Percentiles rank a stretch among this genome's conserved stretches.
phyloP scores from a whole-genome alignment of 2,797 vertebrate genomes.

The Novumbra hubbsi region DNA sequence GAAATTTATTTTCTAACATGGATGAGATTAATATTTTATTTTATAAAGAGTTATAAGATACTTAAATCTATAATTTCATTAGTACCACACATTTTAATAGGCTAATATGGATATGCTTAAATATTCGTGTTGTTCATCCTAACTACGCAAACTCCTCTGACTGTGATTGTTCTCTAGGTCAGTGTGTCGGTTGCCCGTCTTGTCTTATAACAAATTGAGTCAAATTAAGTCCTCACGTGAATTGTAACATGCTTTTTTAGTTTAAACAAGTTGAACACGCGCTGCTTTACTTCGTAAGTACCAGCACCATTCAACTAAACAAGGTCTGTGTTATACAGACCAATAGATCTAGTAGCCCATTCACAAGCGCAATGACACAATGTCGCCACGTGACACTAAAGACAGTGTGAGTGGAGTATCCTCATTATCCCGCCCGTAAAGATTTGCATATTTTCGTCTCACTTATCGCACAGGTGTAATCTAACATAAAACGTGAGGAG shows the following conservation, averaged over 20 bases:
- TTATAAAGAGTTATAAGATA: no score
- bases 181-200: background rate
- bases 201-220: background rate
- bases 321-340: background rate
- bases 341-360: background rate
- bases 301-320: background rate
- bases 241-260: background rate
- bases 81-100: no score
- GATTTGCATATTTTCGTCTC: background rate
- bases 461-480: background rate
- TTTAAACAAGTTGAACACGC: background rate
- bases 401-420: constrained; percentile 9
- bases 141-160: no score
- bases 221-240: background rate
- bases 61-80: no score
- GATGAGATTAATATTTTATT: no score
- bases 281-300: constrained; percentile 1
- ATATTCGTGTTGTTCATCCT: no score
- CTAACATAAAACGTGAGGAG: no score
- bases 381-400: background rate
- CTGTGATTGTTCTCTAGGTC: no score
- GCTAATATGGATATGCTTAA: no score
- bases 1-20: background rate
- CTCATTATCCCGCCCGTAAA: constrained; percentile 17
- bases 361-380: background rate